phyloP scores from a whole-genome alignment of 2,113 vertebrate genomes.

The Emydura subglobosa region DNA sequence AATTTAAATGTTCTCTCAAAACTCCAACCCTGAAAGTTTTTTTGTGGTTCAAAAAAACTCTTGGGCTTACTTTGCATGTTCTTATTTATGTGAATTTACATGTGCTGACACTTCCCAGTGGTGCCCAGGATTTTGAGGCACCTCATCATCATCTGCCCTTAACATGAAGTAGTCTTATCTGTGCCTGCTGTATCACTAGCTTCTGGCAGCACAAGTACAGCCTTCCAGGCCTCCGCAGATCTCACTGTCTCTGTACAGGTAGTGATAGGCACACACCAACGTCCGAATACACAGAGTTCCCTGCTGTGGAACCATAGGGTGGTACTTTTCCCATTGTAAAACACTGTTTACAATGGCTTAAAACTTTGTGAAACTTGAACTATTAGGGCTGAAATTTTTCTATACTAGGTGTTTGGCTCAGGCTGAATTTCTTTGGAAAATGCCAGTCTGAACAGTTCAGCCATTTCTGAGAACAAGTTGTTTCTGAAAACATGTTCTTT shows the following conservation, averaged over 20 bases:
- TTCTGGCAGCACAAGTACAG: too few relatives aligned
- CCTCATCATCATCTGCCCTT: too few relatives aligned
- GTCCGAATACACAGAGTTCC: too few relatives aligned
- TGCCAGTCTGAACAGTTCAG: neutral
- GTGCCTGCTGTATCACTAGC: too few relatives aligned
- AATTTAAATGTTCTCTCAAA: neutral
- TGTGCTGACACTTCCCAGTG: neutral
- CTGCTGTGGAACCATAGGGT: neutral
- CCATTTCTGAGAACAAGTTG: neutral
- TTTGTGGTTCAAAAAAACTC: too few relatives aligned
- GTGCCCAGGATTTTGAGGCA: too few relatives aligned
- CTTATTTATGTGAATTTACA: neutral
- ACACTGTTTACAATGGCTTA: neutral
- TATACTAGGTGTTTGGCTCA: neutral
- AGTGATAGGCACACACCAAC: too few relatives aligned
- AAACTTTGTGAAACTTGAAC: neutral
- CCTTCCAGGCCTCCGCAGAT: too few relatives aligned
- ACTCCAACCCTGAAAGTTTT: neutral
- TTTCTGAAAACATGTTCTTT: too few relatives aligned
- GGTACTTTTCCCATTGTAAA: neutral
- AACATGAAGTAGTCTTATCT: too few relatives aligned
- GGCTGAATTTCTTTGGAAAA: neutral
- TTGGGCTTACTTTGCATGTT: neutral
- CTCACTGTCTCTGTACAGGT: too few relatives aligned
- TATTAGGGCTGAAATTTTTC: neutral